Base-by-base conservation (phyloP, 2,888 invertebrate genomes). In the Lagria hirta region DNA sequence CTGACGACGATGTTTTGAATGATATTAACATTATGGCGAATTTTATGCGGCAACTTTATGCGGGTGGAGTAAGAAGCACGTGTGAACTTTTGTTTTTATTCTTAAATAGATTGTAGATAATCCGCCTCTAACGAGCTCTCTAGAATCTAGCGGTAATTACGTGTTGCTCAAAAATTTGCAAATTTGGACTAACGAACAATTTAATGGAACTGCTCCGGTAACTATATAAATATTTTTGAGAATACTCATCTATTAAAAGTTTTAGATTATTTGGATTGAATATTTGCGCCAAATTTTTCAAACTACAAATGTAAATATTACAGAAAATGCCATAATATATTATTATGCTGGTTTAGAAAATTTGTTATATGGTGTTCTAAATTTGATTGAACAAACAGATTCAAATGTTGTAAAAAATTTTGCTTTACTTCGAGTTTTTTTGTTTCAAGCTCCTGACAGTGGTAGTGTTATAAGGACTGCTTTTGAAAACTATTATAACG, bases 191-290 rank as follows among this genome's bases (percentile, higher is more conserved):
- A 13, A 28, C 7, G 20, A 43, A 16, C 50, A 59, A 28, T 62
- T 62, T n/a, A n/a, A n/a, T n/a, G n/a, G n/a, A n/a, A n/a, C n/a
- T n/a, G n/a, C n/a, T n/a, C n/a, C n/a, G n/a, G n/a, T n/a, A n/a
- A n/a, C 48, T 55, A 51, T 4, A 20, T 56, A 21, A 32, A 37
- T 4, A 24, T 52, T 13, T 26, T 57, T 42, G 62, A 61, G 52
- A 33, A 7, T 24, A 7, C 2, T 32, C 20, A 33, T 22, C 5
- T 20, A 6, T 14, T 10, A 24, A n/a, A 12, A 3, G 45, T 63
- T 58, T 24, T 41, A 71, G 71, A 45, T 71, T 21, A 59, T 70
- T 32, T 71, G 71, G 71, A 38, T 70, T 4, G 60, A 65, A n/a
- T 72, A 67, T 41, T 44, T 72, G 6, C 57, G 62, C 12, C 49